These are phyloP conservation scores for Nylanderia fulva DNA, from an alignment of 1,140 invertebrate genomes.

Conservation along the genomic window DNA sequence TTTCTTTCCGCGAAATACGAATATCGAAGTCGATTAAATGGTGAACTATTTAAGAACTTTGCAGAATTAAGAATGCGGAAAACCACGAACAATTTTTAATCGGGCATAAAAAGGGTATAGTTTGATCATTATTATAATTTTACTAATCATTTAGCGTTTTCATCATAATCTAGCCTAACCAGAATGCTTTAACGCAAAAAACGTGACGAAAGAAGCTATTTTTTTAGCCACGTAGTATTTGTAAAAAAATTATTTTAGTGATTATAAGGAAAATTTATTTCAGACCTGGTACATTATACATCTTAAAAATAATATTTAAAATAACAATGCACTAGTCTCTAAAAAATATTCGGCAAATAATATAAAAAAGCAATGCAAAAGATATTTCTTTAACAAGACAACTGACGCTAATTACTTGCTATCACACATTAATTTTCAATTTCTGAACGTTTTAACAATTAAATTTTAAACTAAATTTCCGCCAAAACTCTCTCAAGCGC, in stretches of 20 bases:
- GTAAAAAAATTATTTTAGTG: no score
- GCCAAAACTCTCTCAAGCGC: slow-evolving; percentile 19
- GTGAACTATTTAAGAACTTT: neutral
- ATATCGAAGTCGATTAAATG: slow-evolving; percentile 29
- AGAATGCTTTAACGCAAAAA: neutral
- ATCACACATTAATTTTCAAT: slow-evolving; percentile 34
- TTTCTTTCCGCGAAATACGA: neutral
- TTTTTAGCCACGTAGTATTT: neutral
- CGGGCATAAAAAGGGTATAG: slow-evolving; percentile 32
- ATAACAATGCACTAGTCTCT: neutral
- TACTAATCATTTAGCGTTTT: slow-evolving; percentile 17
- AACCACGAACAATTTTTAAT: slow-evolving; percentile 20
- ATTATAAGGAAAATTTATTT: slow-evolving; percentile 17
- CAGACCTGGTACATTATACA: neutral
- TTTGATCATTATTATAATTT: no score
- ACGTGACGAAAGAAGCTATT: slow-evolving; percentile 16
- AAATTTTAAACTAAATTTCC: slow-evolving; percentile 35
- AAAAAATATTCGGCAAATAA: neutral
- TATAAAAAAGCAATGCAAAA: neutral
- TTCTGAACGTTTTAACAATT: slow-evolving; percentile 12
- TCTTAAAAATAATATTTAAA: neutral
- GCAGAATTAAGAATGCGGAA: slow-evolving; percentile 4
- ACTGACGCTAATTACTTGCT: neutral
- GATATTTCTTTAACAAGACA: neutral
- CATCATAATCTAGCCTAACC: neutral